Conservation (phyloP, 35 echinoderm and acorn worm species). For the Heliocidaris tuberculata region DNA sequence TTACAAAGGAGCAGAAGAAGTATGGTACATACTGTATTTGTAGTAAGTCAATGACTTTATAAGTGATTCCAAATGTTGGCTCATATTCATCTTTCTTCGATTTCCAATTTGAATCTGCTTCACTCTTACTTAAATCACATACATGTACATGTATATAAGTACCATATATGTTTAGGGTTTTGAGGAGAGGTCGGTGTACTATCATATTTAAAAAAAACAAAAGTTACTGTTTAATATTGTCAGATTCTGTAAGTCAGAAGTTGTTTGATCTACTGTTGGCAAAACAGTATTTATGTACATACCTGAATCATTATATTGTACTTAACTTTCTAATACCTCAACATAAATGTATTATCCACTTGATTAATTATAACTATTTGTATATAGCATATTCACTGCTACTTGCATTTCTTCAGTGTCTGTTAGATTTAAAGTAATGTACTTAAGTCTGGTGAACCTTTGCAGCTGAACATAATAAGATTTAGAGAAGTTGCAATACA, state of each 20-base stretch:
- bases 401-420: not conserved
- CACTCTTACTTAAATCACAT: not conserved
- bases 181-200: not conserved
- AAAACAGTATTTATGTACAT: not conserved
- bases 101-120: not conserved
- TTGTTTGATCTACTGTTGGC: no score
- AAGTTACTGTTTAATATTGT: not conserved
- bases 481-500: no score
- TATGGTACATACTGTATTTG: no score
- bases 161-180: not conserved
- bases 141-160: not conserved
- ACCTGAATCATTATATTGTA: conserved; percentile 34
- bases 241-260: no score
- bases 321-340: conserved; percentile 48
- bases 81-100: not conserved
- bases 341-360: conserved; percentile 30
- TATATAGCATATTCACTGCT: not conserved
- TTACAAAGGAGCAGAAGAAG: not conserved
- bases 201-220: not conserved
- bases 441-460: not conserved
- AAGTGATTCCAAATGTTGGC: not conserved
- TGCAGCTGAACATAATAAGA: not conserved
- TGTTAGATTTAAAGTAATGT: not conserved
- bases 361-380: conserved; percentile 27
- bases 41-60: not conserved